Evolutionary conservation across 2,113 vertebrate genomes (phyloP).

Genomic region (Anser cygnoides): DNA sequence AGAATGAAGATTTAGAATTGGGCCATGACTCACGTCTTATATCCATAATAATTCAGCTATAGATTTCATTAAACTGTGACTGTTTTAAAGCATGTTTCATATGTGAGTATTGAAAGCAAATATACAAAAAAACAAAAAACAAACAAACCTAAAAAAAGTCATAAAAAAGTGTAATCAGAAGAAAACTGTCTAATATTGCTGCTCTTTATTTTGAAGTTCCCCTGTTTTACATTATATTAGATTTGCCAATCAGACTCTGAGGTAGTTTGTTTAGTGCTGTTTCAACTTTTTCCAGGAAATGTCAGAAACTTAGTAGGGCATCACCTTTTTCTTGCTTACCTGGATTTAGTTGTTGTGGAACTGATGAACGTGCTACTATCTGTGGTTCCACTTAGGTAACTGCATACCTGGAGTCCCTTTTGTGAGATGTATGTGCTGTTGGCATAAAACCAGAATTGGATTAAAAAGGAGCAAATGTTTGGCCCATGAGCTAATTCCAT

Average conservation of each 20-base stretch:
- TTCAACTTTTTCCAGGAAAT: background rate
- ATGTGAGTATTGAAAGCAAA: background rate
- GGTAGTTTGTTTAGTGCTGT: background rate
- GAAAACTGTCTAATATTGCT: background rate
- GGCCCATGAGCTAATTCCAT: background rate
- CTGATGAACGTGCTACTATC: background rate
- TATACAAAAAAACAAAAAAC: background rate
- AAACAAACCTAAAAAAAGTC: background rate
- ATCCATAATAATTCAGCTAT: background rate
- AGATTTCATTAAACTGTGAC: background rate
- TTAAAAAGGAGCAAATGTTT: background rate
- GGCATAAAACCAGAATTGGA: background rate
- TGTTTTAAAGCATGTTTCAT: background rate
- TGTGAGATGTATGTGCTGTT: background rate
- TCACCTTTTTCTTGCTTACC: background rate
- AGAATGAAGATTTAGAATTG: background rate
- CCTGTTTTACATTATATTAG: background rate
- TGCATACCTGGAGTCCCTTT: background rate
- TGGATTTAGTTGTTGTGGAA: background rate
- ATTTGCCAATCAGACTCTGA: background rate
- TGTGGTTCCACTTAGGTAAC: background rate
- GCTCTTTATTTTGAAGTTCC: background rate
- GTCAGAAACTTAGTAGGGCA: background rate
- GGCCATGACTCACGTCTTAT: background rate
- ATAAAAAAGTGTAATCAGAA: background rate